Evolutionary conservation across 2,113 vertebrate species (phyloP), one percentile per base, ranked within the genome.

Genomic region (Salvelinus sp.): DNA sequence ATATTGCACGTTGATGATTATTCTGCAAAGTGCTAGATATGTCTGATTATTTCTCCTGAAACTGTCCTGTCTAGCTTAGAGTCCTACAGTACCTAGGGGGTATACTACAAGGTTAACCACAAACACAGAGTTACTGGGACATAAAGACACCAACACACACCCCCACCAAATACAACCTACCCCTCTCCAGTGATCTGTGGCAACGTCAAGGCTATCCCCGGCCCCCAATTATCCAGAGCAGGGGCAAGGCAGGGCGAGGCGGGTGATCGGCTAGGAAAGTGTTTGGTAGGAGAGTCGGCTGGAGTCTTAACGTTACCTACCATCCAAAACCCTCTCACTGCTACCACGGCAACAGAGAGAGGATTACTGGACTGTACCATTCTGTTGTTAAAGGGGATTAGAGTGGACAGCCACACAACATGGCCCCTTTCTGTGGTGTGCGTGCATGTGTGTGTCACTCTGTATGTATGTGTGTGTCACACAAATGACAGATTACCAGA

Each of bases 281-380:
- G 87, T 90, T 85, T 82, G 81, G 83, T 84, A 82, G 50, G 14
- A 54, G 16, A 18, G 50, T 54, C 70, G 80, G 86, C 83, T 83
- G 78, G 81, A 89, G 91, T 93, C 88, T 90, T 90, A 92, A 87
- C 89, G 88, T 90, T 90, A 92, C 88, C 90, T 92, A 92, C 89
- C 92, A 89, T 82, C 88, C 89, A 90, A 91, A 94, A 93, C 93
- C 94, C 89, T 93, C 90, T 92, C 92, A 91, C 84, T 87, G 92
- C 94, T 95, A 92, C 95, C 93, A 94, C 93, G 93, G 94, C 92
- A 95, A 95, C 93, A 94, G 90, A 91, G 92, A 91, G 86, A 90
- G 95, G 95, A 96, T 96, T 96, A 95, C 91, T 86, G 94, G 95
- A 94, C 92, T 77, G 85, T 95, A 95, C 95, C 95, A 96, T 92